Evolutionary conservation across 2,888 invertebrate species (phyloP), one percentile per base, ranked within the genome.

Genomic region (Elgonia sp.): DNA sequence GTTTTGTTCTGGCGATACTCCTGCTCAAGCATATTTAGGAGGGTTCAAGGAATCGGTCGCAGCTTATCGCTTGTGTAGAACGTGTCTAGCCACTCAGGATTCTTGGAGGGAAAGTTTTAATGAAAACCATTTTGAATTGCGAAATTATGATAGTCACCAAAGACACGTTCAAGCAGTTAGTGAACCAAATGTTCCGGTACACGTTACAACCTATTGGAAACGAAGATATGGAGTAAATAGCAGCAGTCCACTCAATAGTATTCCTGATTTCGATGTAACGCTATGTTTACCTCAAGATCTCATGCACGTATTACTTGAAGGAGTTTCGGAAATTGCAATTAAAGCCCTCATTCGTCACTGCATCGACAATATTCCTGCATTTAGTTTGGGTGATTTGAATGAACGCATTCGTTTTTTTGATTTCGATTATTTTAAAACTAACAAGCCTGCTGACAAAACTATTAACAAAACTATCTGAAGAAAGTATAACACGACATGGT

Each of bases 311-410:
- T 69, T 80, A 60, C 14, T 69, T 1, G 80, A 80, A n/a, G 80
- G 80, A 46, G 57, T 80, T 37, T 40, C 18, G 4, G 21, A 5
- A 42, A 69, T 70, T 29, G 60, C 12, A 29, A 80, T 60, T 39
- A 62, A 46, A 7, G 46, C 46, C 2, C 10, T 79, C 0, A 14
- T 79, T 7, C 55, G 29, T 21, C 67, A 40, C 16, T 65, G 5
- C 7, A 20, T 77, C 5, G 8, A 53, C 16, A 37, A 50, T 50
- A 18, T 1, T 18, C 21, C 62, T 1, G 18, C 62, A 9, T 89
- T 90, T 72, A 76, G 84, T 29, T 40, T 90, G n/a, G 70, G 88
- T 12, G 79, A 90, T 39, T 83, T 91, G 1, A 91, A 91, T 84
- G 69, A 85, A 20, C 37, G 46, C 39, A 55, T 89, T 12, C 39